Evolutionary conservation across 2,113 vertebrate species (phyloP).

Genomic region (Amphiprion percula): DNA sequence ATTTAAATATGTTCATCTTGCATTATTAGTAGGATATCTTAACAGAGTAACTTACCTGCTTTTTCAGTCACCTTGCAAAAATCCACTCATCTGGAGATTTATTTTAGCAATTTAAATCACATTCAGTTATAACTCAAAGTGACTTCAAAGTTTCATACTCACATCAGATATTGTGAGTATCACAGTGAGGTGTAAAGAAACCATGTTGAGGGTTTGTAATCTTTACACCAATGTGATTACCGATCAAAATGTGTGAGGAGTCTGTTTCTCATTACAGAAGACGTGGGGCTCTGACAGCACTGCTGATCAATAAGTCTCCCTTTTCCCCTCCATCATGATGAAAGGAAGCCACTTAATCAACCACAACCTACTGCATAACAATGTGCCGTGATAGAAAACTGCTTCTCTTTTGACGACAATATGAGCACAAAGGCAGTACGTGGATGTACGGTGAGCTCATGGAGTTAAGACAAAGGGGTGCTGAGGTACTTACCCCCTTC

Average conservation of each 20-base stretch:
- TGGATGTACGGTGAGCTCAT: slow-evolving; percentile 67
- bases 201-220: slow-evolving; percentile 27
- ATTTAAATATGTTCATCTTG: not conserved
- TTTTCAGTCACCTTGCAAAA: slow-evolving; percentile 31
- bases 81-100: slow-evolving; percentile 24
- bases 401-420: slow-evolving; percentile 14
- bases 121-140: slow-evolving; percentile 9
- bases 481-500: slow-evolving; percentile 86
- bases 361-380: slow-evolving; percentile 18
- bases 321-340: slow-evolving; percentile 51
- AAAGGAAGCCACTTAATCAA: slow-evolving; percentile 34
- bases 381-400: slow-evolving; percentile 34
- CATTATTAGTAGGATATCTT: slow-evolving; percentile 10
- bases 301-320: slow-evolving; percentile 78
- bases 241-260: slow-evolving; percentile 68
- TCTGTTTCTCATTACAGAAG: slow-evolving; percentile 99
- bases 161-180: slow-evolving; percentile 11
- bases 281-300: slow-evolving; percentile 86
- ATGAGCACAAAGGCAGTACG: slow-evolving; percentile 50
- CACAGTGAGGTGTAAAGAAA: slow-evolving; percentile 8
- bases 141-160: slow-evolving; percentile 16
- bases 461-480: slow-evolving; percentile 75
- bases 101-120: slow-evolving; percentile 13
- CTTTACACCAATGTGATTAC: slow-evolving; percentile 35
- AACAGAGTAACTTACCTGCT: slow-evolving; percentile 69